Conservation (phyloP, 2,797 vertebrate genomes). For the Micropoecilia bifurca region DNA sequence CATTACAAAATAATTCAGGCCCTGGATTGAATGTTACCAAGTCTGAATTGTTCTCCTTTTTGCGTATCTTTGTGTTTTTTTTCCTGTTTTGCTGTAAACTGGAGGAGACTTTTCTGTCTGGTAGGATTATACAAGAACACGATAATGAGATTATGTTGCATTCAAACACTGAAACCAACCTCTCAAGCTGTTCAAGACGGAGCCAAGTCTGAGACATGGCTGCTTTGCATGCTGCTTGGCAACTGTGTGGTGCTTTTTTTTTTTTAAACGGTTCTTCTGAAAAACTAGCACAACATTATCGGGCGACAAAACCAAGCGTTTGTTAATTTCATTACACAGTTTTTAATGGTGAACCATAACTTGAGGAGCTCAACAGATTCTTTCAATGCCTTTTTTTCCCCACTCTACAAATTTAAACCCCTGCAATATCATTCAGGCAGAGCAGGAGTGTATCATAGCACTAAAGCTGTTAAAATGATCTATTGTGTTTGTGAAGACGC, state of each 20-base stretch:
- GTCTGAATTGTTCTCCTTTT: conserved; percentile 7
- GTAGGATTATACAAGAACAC: conserved; percentile 21
- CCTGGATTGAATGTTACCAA: conserved; percentile 27
- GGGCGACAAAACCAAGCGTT: conserved; percentile 21
- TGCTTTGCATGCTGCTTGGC: conserved; percentile 47
- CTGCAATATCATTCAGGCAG: conserved; percentile 20
- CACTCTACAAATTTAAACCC: conserved; percentile 19
- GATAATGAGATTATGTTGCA: conserved; percentile 31
- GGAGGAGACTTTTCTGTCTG: conserved; percentile 13
- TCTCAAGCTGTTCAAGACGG: conserved; percentile 9
- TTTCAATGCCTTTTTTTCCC: conserved; percentile 14
- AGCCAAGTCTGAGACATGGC: conserved; percentile 16
- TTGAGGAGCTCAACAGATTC: conserved; percentile 26
- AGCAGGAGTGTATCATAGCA: conserved; percentile 32
- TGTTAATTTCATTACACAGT: conserved; percentile 36
- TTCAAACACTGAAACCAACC: conserved; percentile 39
- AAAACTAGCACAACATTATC: conserved; percentile 27
- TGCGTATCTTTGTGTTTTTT: conserved; percentile 2
- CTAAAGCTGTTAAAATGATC: conserved; percentile 33
- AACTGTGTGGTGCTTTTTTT: conserved; percentile 21
- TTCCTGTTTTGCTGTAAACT: conserved; percentile 2
- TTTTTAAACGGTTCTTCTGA: conserved; percentile 28
- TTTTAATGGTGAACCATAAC: conserved; percentile 32
- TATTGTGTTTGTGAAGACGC: conserved; percentile 36
- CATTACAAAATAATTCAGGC: conserved; percentile 30